Base-by-base conservation (phyloP, 2,888 invertebrate species). In the Dynastes hyllus region DNA sequence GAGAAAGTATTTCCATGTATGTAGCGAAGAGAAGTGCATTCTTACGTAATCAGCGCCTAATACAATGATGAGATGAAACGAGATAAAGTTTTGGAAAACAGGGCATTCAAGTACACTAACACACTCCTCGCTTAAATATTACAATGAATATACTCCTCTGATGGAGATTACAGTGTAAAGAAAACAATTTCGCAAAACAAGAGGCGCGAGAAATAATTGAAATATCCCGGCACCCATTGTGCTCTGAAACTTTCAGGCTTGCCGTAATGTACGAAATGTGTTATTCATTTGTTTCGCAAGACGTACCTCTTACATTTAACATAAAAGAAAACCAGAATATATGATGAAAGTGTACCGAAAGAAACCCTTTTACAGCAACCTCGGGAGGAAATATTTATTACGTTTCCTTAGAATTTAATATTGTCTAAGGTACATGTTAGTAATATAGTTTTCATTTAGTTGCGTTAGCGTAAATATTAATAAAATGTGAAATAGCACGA, bases 181-280 rank as follows among this genome's bases (percentile, higher is more conserved):
- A 82, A 82, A 83, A 82, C 83, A 83, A 83, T 83, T 81, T 82
- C 81, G 79, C 80, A 78, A 80, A 81, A 81, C 79, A 78, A 77
- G 79, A 82, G 81, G 78, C 79, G 82, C 83, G 80, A 80, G 83
- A 81, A 84, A 82, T 83, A 83, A 83, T 84, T 83, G 82, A 84
- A 83, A 83, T 80, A 81, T 83, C 81, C 81, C 81, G 81, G 80
- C 81, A 40, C 79, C 81, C 79, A 82, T 81, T 83, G 82, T 81
- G 61, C 79, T 79, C 80, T 79, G 80, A 83, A 82, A 81, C 80
- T 83, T 81, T 71, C 81, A 80, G 78, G 71, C 80, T 78, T 51
- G 67, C 63, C 73, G 81, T 80, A 81, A 83, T 82, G 83, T 79
- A 81, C 81, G 80, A 82, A 83, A 82, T 82, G 81, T 82, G 82